Evolutionary conservation across 1,140 invertebrate species (phyloP), one percentile per base, ranked within the genome.

Genomic region (Trichomalopsis sarcophagae): DNA sequence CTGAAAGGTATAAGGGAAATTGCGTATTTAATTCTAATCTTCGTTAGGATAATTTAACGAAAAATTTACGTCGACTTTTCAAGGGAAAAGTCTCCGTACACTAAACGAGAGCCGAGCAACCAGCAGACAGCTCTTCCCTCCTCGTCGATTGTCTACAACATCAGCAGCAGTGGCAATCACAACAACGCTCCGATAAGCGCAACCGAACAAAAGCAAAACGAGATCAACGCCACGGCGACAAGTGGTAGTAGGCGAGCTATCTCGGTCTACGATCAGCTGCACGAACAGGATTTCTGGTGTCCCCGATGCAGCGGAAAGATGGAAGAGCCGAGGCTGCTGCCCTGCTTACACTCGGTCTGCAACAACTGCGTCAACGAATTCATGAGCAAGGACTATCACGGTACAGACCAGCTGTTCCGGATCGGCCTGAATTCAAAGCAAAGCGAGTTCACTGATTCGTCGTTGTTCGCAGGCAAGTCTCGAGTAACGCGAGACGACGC

Each of bases 291-390:
- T 36, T 90, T 92, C 21, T 89, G 87, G 87, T 93, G 92, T 87
- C 92, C 91, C n/a, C 89, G 90, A 85, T 92, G 92, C 83, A 86
- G 88, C 11, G 81, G 86, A 50, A 89, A 86, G 40, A 92, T 93
- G 92, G 88, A 91, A 21, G 92, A 92, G 71, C 92, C 92, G 2
- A 89, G 91, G 81, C 82, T 93, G 27, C 88, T 93, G 30, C 90
- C 91, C 81, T 93, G 92, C 66, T 88, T 93, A 5, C 92, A 92
- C 88, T 88, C 91, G 23, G 90, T 93, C 27, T 93, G 92, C 77
- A 89, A 87, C 11, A 71, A 81, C 7, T 93, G 92, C 86, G 87
- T 93, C 55, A 88, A 89, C 10, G 88, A 91, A 82, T 88, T 92
- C 50, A 90, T 90, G 82, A 90, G 76, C 40, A 87, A 88, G 89